Evolutionary conservation across 35 echinoderm and acorn worm species (phyloP).

Genomic region (Lytechinus variegatus): DNA sequence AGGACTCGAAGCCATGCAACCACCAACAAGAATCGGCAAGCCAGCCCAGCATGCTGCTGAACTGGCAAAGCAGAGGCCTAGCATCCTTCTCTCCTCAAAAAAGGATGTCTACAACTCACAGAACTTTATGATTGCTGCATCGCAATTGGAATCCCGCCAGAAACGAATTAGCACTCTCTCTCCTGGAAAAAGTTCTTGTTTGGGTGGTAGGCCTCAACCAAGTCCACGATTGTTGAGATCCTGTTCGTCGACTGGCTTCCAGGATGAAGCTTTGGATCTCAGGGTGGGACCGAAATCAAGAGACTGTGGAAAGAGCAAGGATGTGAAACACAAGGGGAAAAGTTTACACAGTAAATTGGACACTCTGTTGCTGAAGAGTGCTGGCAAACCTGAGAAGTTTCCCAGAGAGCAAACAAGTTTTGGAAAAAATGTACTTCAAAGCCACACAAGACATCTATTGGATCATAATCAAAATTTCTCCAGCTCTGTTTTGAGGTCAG

Average conservation of each 20-base stretch:
- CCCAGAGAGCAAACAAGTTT: not conserved
- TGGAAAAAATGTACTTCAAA: not conserved
- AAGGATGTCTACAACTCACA: constrained; percentile 53
- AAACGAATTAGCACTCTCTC: not conserved
- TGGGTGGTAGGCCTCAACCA: not conserved
- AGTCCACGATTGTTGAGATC: not conserved
- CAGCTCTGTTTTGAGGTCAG: not conserved
- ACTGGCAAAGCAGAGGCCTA: not conserved
- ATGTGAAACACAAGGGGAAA: not conserved
- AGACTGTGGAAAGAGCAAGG: constrained; percentile 17
- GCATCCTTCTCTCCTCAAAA: constrained; percentile 16
- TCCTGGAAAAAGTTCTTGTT: not conserved
- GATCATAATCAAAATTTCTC: constrained; percentile 33
- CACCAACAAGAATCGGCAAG: not conserved
- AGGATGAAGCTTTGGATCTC: constrained; percentile 66
- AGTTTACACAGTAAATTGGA: constrained; percentile 26
- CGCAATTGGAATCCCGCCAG: constrained; percentile 22
- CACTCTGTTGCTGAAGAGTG: not conserved
- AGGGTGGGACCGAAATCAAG: constrained; percentile 42
- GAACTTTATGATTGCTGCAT: constrained; percentile 39
- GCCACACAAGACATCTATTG: not conserved
- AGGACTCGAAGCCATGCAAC: constrained; percentile 42
- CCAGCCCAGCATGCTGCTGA: not conserved
- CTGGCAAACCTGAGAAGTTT: constrained; percentile 36
- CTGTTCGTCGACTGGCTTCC: not conserved